Conservation (phyloP, 2,113 vertebrate genomes). For the Miniopterus natalensis region DNA sequence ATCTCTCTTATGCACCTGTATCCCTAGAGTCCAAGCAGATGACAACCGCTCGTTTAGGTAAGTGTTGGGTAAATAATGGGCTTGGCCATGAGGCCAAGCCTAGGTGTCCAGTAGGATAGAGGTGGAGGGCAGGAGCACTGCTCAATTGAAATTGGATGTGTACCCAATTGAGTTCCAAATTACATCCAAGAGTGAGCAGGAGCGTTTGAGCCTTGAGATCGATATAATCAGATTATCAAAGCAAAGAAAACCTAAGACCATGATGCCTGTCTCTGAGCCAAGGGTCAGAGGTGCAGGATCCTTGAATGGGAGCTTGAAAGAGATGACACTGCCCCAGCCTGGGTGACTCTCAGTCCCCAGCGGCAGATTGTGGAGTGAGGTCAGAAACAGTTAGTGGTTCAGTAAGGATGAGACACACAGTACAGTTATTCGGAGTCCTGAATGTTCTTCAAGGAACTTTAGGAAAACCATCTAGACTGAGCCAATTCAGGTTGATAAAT, state of each 20-base stretch:
- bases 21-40: background rate
- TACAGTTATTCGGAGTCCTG: background rate
- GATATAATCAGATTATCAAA: background rate
- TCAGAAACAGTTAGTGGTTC: background rate
- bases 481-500: slow-evolving; percentile 43
- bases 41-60: background rate
- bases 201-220: background rate
- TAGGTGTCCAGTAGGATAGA: background rate
- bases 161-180: background rate
- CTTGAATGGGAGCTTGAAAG: background rate
- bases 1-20: background rate
- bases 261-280: background rate
- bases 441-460: slow-evolving; percentile 29
- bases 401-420: background rate
- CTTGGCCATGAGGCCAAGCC: background rate
- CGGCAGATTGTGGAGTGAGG: background rate
- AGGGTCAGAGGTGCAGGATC: background rate
- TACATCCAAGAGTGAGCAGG: background rate
- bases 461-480: slow-evolving; percentile 10
- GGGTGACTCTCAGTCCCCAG: background rate
- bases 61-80: background rate
- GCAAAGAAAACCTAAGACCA: slow-evolving; percentile 14
- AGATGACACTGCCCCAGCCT: background rate
- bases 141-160: background rate
- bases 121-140: background rate